Conservation (phyloP, 2,888 invertebrate genomes). For the Alentia gelatinosa region DNA sequence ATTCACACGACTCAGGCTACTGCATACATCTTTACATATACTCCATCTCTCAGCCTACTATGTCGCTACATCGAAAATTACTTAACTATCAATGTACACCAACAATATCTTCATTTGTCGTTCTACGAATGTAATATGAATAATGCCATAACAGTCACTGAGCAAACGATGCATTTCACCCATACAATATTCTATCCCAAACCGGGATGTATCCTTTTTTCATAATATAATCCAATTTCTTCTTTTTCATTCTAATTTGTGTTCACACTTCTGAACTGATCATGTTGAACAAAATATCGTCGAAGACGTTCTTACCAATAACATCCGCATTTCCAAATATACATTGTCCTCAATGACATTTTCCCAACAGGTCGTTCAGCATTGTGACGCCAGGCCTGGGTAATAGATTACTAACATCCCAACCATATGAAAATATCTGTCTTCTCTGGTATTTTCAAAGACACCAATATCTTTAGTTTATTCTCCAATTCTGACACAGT, state of each 20-base stretch:
- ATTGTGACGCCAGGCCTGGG: neutral
- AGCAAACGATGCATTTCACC: neutral
- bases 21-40: conserved; percentile 2
- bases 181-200: neutral
- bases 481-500: neutral
- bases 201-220: neutral
- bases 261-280: neutral
- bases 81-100: conserved; percentile 7
- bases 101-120: neutral
- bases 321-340: neutral
- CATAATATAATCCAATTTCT: neutral
- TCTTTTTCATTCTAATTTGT: no score
- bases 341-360: neutral
- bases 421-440: neutral
- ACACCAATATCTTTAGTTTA: neutral
- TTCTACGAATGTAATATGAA: neutral
- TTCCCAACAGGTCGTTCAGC: neutral
- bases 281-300: neutral
- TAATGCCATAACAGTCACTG: no score
- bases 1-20: conserved; percentile 7
- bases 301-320: neutral
- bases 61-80: neutral
- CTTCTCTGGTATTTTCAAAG: neutral
- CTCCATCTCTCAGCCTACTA: neutral
- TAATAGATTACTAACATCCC: neutral